Conservation (phyloP, 2,888 invertebrate genomes). For the Conomelus anceps region DNA sequence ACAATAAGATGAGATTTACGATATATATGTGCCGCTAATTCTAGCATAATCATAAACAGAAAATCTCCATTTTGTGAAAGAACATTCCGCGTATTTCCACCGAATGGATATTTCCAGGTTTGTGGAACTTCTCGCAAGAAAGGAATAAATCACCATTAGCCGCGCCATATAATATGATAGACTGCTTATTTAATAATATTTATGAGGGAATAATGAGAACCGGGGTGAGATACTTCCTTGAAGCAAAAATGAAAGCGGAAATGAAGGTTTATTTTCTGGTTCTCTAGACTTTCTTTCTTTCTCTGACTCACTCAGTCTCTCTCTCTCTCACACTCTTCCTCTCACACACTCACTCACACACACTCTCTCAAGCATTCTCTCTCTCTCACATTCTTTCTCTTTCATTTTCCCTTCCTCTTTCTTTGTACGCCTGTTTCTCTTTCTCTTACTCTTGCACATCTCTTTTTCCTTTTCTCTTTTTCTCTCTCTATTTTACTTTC, state of each 20-base stretch:
- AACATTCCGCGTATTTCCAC: not conserved
- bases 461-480: too few relatives aligned
- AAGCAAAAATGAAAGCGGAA: not conserved
- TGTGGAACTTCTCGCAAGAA: not conserved
- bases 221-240: not conserved
- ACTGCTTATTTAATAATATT: not conserved
- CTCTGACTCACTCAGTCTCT: too few relatives aligned
- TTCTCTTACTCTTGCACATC: too few relatives aligned
- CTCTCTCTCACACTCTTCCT: too few relatives aligned
- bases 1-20: too few relatives aligned
- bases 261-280: not conserved
- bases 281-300: not conserved
- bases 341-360: too few relatives aligned
- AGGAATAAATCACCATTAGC: not conserved
- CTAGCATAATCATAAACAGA: not conserved
- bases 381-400: not conserved
- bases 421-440: too few relatives aligned
- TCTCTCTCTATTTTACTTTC: too few relatives aligned
- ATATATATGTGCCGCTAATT: not conserved
- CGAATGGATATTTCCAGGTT: not conserved
- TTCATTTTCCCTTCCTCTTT: too few relatives aligned
- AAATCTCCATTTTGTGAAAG: not conserved
- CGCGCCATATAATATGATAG: not conserved
- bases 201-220: not conserved
- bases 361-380: not conserved